Evolutionary conservation across 1,140 invertebrate genomes (phyloP).

Genomic region (Drosophila trapezifrons): DNA sequence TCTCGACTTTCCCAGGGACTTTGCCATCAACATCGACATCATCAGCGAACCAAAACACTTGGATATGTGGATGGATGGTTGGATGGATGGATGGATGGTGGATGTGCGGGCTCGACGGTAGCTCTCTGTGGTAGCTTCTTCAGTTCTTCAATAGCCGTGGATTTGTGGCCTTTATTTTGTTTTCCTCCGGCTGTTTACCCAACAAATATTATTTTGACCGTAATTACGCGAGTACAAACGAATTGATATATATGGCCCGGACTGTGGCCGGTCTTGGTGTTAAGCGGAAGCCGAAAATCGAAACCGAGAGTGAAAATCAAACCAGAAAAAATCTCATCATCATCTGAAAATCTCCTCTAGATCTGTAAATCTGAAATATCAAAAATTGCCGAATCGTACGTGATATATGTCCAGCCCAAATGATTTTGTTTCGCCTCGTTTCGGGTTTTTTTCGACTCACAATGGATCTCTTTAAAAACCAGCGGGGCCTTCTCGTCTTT

Average conservation of each 20-base stretch:
- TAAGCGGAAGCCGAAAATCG: slow-evolving; percentile 18
- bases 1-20: slow-evolving; percentile 19
- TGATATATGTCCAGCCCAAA: slow-evolving; percentile 69
- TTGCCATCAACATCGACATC: slow-evolving; percentile 14
- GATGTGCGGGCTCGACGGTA: slow-evolving; percentile 47
- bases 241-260: slow-evolving; percentile 4
- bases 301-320: slow-evolving; percentile 43
- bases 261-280: neutral
- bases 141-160: slow-evolving; percentile 4
- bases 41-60: slow-evolving; percentile 48
- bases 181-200: slow-evolving; percentile 80
- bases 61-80: slow-evolving; percentile 31
- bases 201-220: slow-evolving; percentile 84
- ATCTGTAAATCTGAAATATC: neutral
- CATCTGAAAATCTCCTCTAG: neutral
- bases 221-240: slow-evolving; percentile 66
- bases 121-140: slow-evolving; percentile 38
- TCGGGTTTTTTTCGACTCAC: slow-evolving; percentile 19
- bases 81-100: too few relatives aligned
- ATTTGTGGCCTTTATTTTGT: slow-evolving; percentile 57
- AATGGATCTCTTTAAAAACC: slow-evolving; percentile 38
- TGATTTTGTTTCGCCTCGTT: slow-evolving; percentile 64
- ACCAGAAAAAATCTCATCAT: slow-evolving; percentile 12
- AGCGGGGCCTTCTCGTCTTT: slow-evolving; percentile 55
- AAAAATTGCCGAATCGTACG: slow-evolving; percentile 70